phyloP scores from a whole-genome alignment of 2,888 invertebrate species.

The Cloeon dipterum region DNA sequence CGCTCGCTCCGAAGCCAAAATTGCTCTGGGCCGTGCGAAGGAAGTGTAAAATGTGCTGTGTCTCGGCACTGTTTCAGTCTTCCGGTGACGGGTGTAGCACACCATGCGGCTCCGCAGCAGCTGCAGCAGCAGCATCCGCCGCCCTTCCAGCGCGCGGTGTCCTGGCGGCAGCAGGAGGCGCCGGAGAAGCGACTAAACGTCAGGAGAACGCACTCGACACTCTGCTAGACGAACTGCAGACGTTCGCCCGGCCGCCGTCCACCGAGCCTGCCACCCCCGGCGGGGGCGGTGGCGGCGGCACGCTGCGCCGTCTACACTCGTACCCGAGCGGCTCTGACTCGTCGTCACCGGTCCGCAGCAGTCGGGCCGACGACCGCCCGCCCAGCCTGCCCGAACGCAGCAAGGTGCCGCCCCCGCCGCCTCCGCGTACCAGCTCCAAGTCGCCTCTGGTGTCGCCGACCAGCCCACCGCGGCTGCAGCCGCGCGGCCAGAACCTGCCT shows the following conservation, averaged over 20 bases:
- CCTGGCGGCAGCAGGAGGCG: constrained; percentile 35
- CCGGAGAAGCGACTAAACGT: constrained; percentile 27
- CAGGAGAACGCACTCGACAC: constrained; percentile 95
- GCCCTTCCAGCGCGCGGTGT: constrained; percentile 25
- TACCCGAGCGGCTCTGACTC: constrained; percentile 63
- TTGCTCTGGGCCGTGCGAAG: too few species aligned
- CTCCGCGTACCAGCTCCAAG: constrained; percentile 73
- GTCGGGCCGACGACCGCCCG: constrained; percentile 10
- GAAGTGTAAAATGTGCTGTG: too few species aligned
- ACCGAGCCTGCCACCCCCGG: constrained; percentile 27
- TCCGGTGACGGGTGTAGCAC: constrained; percentile 7
- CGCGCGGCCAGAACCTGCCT: constrained; percentile 6
- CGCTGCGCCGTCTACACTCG: constrained; percentile 53
- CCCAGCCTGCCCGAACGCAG: constrained; percentile 43
- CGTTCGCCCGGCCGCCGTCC: constrained; percentile 49
- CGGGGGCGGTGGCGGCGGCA: constrained; percentile 5
- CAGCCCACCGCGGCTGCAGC: constrained; percentile 19
- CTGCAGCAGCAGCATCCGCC: constrained; percentile 12
- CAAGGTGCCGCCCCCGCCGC: constrained; percentile 72
- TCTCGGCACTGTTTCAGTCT: background rate
- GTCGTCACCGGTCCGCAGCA: constrained; percentile 17
- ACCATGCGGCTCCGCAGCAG: too few species aligned
- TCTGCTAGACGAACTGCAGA: constrained; percentile 81
- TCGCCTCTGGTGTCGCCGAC: constrained; percentile 72
- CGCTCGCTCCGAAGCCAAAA: too few species aligned